Conservation (phyloP, 2,113 vertebrate genomes). For the Sus scrofa region T2T-Sscrofa CM000829.6:43185001-43185500, state of each 20-base stretch:
- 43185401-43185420: neutral
- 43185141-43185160: neutral
- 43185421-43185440: neutral
- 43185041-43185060: neutral
- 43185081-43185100: neutral
- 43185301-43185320: neutral
- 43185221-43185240: neutral
- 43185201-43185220: neutral
- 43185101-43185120: neutral
- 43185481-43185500: neutral
- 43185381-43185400: conserved; percentile 6
- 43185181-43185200: neutral
- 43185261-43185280: neutral
- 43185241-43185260: neutral
- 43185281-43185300: neutral
- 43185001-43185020: neutral
- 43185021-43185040: neutral
- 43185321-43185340: neutral
- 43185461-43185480: neutral
- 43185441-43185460: neutral
- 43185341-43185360: neutral
- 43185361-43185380: neutral
- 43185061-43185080: neutral
- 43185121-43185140: neutral
- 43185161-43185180: neutral